Evolutionary conservation across 1,140 invertebrate genomes (phyloP), one percentile per base, ranked within the genome.

Genomic region (Musca domestica): DNA sequence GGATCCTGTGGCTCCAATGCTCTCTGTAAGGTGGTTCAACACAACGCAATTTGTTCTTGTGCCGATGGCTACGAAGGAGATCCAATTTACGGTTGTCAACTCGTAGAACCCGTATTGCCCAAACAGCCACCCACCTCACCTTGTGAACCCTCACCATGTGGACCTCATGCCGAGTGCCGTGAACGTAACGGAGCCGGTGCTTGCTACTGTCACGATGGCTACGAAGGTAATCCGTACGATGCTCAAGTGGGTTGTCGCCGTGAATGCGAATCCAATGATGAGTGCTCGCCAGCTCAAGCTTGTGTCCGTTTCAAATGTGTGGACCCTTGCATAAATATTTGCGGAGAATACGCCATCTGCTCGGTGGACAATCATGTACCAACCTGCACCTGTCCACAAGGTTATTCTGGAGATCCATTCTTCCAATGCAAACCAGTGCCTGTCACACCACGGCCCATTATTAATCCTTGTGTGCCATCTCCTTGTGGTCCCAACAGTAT

Each of bases 361-460:
- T 86, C 85, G 1, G 90, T 91, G 0, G 85, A 88, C 70, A 88
- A 88, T 69, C 90, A 93, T 78, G 86, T 91, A 56, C 92, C 90
- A 66, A 85, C 86, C n/a, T 95, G 93, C 73, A 86, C 85, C 23
- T 94, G 92, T 75, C 88, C 88, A 49, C 81, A 83, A 63, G 90
- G 89, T 46, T 91, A 87, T 71, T 89, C 88, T 12, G 92, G 92
- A 56, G 90, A 93, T 86, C 90, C 92, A 48, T 92, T 92, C 82
- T 90, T 89, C 77, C 88, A 89, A 76, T 94, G 92, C 75, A 87
- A 85, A 73, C 84, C 85, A 71, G 83, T 88, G 47, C 77, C 68
- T 78, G 84, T 75, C 85, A 89, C 78, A 74, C 82, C 54, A 74
- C 74, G 81, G 68, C 72, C 74, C 74, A 66, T 68, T 54, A 4